Evolutionary conservation across 2,113 vertebrate genomes (phyloP).

Genomic region (Trichechus manatus): DNA sequence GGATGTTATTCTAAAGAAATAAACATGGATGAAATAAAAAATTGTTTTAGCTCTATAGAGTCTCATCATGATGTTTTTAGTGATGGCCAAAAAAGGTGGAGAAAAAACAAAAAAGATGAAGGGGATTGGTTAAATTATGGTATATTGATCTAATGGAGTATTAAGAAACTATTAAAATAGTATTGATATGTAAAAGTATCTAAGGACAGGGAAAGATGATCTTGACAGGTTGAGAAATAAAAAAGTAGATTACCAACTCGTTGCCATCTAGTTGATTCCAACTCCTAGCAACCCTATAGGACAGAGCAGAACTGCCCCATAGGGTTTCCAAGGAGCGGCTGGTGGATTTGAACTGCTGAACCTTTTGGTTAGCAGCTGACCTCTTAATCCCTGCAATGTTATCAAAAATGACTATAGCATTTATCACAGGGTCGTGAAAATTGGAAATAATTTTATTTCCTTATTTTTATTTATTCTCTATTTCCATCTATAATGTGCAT

Average conservation of each 20-base stretch:
- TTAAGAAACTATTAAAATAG: not conserved
- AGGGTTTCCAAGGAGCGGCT: too few species aligned
- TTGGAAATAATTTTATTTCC: not conserved
- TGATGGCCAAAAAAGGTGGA: not conserved
- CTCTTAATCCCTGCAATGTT: not conserved
- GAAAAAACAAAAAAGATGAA: not conserved
- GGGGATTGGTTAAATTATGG: not conserved
- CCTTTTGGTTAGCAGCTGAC: too few species aligned
- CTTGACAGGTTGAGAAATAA: not conserved
- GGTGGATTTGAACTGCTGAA: too few species aligned
- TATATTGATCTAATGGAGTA: not conserved
- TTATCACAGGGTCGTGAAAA: not conserved
- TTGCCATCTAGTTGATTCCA: too few species aligned
- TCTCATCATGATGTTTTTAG: not conserved
- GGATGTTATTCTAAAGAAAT: slow-evolving; percentile 7
- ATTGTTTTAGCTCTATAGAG: not conserved
- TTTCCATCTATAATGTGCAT: not conserved
- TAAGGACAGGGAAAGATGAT: not conserved
- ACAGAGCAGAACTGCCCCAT: too few species aligned
- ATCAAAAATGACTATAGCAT: slow-evolving; percentile 20
- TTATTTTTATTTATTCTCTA: slow-evolving; percentile 21
- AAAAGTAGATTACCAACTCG: not conserved
- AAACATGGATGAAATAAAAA: not conserved
- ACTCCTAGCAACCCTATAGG: too few species aligned
- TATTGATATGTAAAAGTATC: not conserved